These are phyloP conservation scores for Sphenodon punctatus DNA, from an alignment of 2,797 vertebrate genomes.

Conservation along the genomic window DNA sequence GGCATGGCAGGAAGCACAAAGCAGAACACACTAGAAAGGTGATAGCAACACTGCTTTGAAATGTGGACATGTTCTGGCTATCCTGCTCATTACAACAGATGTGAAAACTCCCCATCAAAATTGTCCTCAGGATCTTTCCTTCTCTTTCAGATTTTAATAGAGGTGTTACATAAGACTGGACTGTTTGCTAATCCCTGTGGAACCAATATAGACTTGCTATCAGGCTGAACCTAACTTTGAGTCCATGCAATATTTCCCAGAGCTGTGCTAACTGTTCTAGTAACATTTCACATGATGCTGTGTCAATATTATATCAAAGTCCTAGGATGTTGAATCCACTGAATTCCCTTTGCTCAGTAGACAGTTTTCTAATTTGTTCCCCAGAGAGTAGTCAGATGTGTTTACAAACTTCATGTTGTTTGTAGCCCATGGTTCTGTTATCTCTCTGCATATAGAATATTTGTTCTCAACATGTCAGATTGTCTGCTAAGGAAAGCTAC, in stretches of 20 bases:
- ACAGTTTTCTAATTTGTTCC: not conserved
- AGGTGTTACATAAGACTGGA: constrained; percentile 4
- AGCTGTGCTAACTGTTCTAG: not conserved
- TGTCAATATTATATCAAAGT: not conserved
- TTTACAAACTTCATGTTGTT: not conserved
- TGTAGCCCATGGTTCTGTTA: not conserved
- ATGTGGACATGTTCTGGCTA: not conserved
- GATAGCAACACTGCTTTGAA: not conserved
- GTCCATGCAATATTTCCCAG: not conserved
- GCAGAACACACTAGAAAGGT: too few species aligned
- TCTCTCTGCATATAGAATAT: not conserved
- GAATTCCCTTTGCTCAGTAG: not conserved
- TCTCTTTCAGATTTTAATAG: not conserved
- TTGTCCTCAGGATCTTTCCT: too few species aligned
- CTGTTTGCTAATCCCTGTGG: not conserved
- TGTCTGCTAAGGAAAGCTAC: fast-evolving
- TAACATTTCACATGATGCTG: not conserved
- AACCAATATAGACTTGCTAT: not conserved
- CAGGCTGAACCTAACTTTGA: constrained; percentile 11
- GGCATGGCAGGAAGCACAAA: too few species aligned
- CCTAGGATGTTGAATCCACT: not conserved
- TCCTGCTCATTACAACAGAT: too few species aligned
- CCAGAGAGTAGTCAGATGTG: not conserved
- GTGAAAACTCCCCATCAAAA: too few species aligned
- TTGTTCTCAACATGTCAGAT: not conserved